Evolutionary conservation across 2,113 vertebrate species (phyloP).

Genomic region (Gavialis gangeticus): DNA sequence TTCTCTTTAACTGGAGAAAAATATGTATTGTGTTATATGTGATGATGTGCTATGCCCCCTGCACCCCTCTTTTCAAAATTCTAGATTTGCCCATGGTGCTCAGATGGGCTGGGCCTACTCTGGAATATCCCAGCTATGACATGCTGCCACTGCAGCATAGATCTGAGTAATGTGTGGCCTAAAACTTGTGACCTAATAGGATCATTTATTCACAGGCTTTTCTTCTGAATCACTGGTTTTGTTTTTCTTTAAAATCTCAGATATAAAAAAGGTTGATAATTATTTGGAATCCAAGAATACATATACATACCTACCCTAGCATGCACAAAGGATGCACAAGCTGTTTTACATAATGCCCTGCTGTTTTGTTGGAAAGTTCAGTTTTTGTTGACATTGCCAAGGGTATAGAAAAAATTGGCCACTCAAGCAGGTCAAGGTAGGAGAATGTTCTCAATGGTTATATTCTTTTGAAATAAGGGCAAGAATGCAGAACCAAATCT

Average conservation of each 20-base stretch:
- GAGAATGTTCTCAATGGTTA: too few relatives aligned
- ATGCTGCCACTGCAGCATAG: too few relatives aligned
- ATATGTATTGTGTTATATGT: too few relatives aligned
- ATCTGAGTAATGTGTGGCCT: not conserved
- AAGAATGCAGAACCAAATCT: too few relatives aligned
- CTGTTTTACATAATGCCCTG: not conserved
- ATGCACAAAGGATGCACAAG: too few relatives aligned
- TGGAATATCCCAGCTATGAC: too few relatives aligned
- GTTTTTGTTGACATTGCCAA: accelerated
- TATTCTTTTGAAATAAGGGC: too few relatives aligned
- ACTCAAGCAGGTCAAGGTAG: not conserved
- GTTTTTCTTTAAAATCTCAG: not conserved
- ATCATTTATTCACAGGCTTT: not conserved
- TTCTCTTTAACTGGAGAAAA: too few relatives aligned
- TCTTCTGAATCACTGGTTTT: not conserved
- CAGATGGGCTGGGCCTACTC: too few relatives aligned
- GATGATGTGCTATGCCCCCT: too few relatives aligned
- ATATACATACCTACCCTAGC: not conserved
- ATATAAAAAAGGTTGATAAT: not conserved
- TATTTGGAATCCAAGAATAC: not conserved
- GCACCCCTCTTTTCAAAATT: too few relatives aligned
- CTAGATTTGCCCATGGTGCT: too few relatives aligned
- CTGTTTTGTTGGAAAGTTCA: not conserved
- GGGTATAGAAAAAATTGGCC: not conserved
- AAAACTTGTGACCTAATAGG: not conserved